Evolutionary conservation across 2,888 invertebrate genomes (phyloP), one percentile per base, ranked within the genome.

Genomic region (Apocheima hispidaria): DNA sequence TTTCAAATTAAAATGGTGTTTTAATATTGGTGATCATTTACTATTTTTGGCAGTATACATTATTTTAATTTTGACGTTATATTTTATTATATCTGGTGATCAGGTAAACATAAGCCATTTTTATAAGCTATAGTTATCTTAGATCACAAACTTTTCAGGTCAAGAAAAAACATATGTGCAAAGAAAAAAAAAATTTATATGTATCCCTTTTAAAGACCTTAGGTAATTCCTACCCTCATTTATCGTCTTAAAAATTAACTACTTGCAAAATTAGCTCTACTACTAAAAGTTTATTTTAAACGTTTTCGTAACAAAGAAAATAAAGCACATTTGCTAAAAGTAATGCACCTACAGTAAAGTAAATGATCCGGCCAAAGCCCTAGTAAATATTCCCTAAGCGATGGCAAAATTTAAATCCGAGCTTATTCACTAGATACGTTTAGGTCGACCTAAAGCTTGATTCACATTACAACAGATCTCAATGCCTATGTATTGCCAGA

Each of bases 361-460:
- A 44, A 54, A 54, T 36, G 54, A 33, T 43, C 35, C 54, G 26
- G 23, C 43, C 33, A 43, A 54, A 44, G 33, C 36, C 44, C 38
- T 23, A 56, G 33, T 41, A 43, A 56, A 56, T 56, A 18, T 49
- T 50, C 36, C 41, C 38, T 16, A 58, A 51, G 52, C 51, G 38
- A 9, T 30, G 14, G 16, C 23, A 28, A 51, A 58, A 51, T 58
- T 58, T 38, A 52, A 51, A 58, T 35, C 21, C 18, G 14, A 28
- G 51, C 44, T 58, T 58, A 58, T 44, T n/a, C 38, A 43, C 28
- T 23, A n/a, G n/a, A n/a, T n/a, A 12, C 41, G 23, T 26, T 44
- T 44, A 44, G 6, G 12, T 33, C 14, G 44, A 26, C 53, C 9
- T 23, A 35, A 35, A 12, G 30, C 20, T 46, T 30, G 30, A 46